A percentile compares a stretch with the other conserved stretches of the same genome.
Evolutionary conservation across 2,113 vertebrate species (phyloP).

Genomic region (Zosterops lateralis): DNA sequence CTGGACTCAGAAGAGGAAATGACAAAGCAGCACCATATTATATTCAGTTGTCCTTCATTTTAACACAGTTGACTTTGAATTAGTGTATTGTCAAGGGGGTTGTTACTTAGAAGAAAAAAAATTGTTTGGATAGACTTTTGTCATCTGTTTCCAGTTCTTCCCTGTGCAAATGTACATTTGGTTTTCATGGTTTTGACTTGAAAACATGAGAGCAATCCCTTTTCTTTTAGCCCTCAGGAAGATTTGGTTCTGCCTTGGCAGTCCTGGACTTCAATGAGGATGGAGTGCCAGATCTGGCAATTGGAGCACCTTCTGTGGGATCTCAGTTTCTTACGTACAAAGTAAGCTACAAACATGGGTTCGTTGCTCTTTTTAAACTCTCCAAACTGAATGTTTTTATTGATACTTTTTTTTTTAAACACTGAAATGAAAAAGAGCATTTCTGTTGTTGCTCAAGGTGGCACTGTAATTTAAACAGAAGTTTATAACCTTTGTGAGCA

Average conservation of each 20-base stretch:
- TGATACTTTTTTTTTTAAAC: background rate
- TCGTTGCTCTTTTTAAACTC: background rate
- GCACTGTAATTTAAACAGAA: background rate
- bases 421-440: background rate
- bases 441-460: background rate
- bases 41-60: background rate
- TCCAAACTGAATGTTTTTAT: background rate
- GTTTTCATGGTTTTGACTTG: background rate
- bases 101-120: background rate
- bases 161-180: background rate
- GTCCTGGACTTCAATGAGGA: conserved; percentile 78
- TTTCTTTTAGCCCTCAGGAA: conserved; percentile 71
- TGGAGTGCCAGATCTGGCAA: conserved; percentile 69
- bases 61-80: background rate
- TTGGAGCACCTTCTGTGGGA: conserved; percentile 78
- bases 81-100: background rate
- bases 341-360: conserved; percentile 41
- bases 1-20: background rate
- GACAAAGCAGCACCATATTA: background rate
- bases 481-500: background rate
- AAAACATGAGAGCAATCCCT: background rate
- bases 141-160: background rate
- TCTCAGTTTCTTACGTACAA: conserved; percentile 72
- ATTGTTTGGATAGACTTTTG: background rate
- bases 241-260: conserved; percentile 77